These are phyloP conservation scores for Scleropages formosus DNA, from an alignment of 2,797 vertebrate genomes.

Conservation along the genomic window DNA sequence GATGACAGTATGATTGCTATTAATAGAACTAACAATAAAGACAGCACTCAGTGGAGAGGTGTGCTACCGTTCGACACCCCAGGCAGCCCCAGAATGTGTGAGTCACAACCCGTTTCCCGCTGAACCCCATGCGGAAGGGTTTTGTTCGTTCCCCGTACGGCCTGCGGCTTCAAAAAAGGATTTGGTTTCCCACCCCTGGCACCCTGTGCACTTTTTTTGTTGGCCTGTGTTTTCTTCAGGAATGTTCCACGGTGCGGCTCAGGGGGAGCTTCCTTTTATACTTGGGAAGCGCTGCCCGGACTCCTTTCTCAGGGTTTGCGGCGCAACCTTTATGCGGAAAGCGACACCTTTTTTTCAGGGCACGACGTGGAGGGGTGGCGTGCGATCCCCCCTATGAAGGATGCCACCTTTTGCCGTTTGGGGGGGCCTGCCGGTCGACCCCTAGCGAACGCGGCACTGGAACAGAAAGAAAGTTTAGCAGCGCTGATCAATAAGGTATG, in stretches of 20 bases:
- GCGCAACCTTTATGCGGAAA: constrained; percentile 30
- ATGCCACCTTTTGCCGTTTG: neutral
- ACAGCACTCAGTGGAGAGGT: too few species aligned
- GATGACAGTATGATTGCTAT: too few species aligned
- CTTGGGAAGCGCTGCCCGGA: constrained; percentile 30
- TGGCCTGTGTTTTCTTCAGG: neutral
- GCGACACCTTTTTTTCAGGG: constrained; percentile 28
- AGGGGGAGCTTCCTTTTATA: constrained; percentile 33
- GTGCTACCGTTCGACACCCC: too few species aligned
- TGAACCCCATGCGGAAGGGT: neutral
- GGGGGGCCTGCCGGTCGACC: neutral
- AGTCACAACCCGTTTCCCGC: neutral
- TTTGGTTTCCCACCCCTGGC: neutral
- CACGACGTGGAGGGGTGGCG: constrained; percentile 23
- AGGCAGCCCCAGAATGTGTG: too few species aligned
- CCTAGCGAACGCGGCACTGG: neutral
- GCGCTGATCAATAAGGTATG: constrained; percentile 22
- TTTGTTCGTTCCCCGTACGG: neutral
- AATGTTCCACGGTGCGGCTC: constrained; percentile 28
- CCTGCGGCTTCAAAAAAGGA: neutral
- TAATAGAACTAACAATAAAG: too few species aligned
- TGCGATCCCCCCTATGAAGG: constrained; percentile 17
- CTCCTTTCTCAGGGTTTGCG: constrained; percentile 25
- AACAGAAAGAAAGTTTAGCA: constrained; percentile 12
- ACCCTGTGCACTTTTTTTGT: constrained; percentile 4